Base-by-base conservation (phyloP, 2,113 vertebrate species). In the Steatornis caripensis region DNA sequence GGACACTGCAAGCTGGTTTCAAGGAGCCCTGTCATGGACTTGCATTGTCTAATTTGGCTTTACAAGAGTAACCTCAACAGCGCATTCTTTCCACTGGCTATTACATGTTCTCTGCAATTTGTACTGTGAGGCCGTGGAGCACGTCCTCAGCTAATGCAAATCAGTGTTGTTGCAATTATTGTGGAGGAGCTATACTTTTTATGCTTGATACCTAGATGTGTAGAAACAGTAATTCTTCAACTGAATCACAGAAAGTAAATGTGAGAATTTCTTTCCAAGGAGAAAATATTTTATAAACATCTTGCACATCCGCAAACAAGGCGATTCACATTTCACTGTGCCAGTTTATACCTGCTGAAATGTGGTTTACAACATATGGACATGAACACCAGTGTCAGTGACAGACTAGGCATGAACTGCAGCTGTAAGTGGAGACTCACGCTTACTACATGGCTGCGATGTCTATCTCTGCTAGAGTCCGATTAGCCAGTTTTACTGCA, bases 401-500 rank as follows among this genome's bases (percentile, higher is more conserved):
- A 72, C 77, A 80, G 84, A 10, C 2, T 22, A 72, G 87, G 43
- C 82, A 78, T 11, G 24, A 87, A 22, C 71, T 70, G 75, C 82
- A 93, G 90, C 68, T 69, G 60, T 11, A 83, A 27, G 66, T 74
- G 46, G 19, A 85, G 65, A 46, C 36, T 65, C 5, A 8, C 29
- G 16, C 76, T 30, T 19, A 1, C 54, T 64, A 8, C 10, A 2
- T 27, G 88, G 62, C 62, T 83, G 14, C 26, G 2, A 7, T 43
- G 14, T 60, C 82, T 80, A 43, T 53, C 76, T 39, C 70, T 93
- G 90, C 82, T 74, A 87, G 72, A 43, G 1, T 16, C 62, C 82
- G 88, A 94, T 91, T 72, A 93, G 66, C 48, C 54, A 62, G 64
- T 55, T 84, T 92, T 62, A 80, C 81, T 78, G 82, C 68, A 51